A percentile compares a stretch with the other conserved stretches of the same genome.
Conservation (phyloP, 2,797 vertebrate genomes). For the Thalassophryne amazonica region DNA sequence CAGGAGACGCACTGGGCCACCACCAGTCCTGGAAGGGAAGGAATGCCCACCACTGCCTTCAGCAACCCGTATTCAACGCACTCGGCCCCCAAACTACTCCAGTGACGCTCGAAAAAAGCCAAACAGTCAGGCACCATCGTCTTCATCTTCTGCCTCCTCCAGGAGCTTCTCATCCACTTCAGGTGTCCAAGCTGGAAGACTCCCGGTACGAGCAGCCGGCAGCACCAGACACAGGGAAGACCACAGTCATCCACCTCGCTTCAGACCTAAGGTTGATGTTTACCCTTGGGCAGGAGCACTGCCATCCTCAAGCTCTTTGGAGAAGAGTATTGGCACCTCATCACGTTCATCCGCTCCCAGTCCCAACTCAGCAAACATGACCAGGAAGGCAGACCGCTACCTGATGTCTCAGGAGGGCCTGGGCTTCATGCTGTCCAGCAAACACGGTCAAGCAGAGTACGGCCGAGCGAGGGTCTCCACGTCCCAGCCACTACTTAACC, state of each 20-base stretch:
- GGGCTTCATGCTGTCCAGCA: slow-evolving; percentile 78
- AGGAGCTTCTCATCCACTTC: slow-evolving; percentile 46
- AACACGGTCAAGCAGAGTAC: slow-evolving; percentile 80
- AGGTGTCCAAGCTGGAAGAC: slow-evolving; percentile 31
- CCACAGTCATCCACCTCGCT: slow-evolving; percentile 54
- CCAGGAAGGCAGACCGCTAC: slow-evolving; percentile 75
- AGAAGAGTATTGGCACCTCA: slow-evolving; percentile 67
- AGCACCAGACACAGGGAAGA: slow-evolving; percentile 48
- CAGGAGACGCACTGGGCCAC: slow-evolving; percentile 88
- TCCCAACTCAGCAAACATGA: slow-evolving; percentile 39
- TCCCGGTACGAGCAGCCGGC: slow-evolving; percentile 22
- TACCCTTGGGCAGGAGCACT: slow-evolving; percentile 65
- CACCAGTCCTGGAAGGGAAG: slow-evolving; percentile 86
- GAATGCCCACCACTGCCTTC: slow-evolving; percentile 86
- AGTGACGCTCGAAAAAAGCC: slow-evolving; percentile 61
- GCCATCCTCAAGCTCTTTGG: slow-evolving; percentile 59
- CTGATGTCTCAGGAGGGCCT: slow-evolving; percentile 69
- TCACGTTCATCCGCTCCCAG: slow-evolving; percentile 58
- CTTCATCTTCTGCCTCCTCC: slow-evolving; percentile 40
- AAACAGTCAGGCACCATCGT: slow-evolving; percentile 40
- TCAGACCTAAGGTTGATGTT: slow-evolving; percentile 75
- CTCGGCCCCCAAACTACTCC: slow-evolving; percentile 73
- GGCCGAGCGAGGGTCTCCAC: slow-evolving; percentile 43
- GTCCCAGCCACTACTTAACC: slow-evolving; percentile 36
- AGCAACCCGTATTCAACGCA: slow-evolving; percentile 76